Evolutionary conservation across 2,888 invertebrate genomes (phyloP), one percentile per base, ranked within the genome.

Genomic region (Thereva unica): DNA sequence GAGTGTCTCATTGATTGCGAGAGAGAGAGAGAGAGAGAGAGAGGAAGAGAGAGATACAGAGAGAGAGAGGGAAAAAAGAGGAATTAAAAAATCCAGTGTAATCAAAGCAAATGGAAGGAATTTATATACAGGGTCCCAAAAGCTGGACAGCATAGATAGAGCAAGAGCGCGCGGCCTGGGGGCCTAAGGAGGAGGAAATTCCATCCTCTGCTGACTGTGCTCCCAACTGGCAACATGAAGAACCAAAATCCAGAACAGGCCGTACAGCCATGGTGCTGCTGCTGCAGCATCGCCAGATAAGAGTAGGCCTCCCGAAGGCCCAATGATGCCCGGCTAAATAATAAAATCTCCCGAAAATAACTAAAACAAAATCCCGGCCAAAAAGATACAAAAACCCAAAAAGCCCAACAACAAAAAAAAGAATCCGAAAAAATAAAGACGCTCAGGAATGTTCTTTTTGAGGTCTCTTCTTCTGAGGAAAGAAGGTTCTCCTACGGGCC

Each of bases 21-120:
- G 23, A 23, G 23, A 23, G 23, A 2, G 2, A 23, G 23, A 23
- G 23, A 23, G 23, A 23, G 23, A 10, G 9, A 4, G 5, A 10
- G n/a, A 45, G 10, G n/a, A 8, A 45, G 10, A 45, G 10, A 23
- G 23, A 2, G 2, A 23, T 1, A 23, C 1, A 23, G 23, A 23
- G 23, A 10, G 9, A 4, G 5, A 10, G n/a, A 45, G 9, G 38
- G 38, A 59, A 45, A 56, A 41, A 47, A 37, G 40, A 41, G 38
- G 53, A 53, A 37, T 59, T 59, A 50, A 64, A 54, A 23, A 52
- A 44, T 4, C 45, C 47, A 41, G 38, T 50, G 59, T 59, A 66
- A 66, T 66, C 53, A 59, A 59, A 66, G 66, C 56, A 66, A 66
- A 66, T 53, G 66, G 57, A 66, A 66, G 59, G 66, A 66, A 66